These are phyloP conservation scores for Cepphus grylle DNA, from an alignment of 2,113 vertebrate species.

Conservation along the genomic window DNA sequence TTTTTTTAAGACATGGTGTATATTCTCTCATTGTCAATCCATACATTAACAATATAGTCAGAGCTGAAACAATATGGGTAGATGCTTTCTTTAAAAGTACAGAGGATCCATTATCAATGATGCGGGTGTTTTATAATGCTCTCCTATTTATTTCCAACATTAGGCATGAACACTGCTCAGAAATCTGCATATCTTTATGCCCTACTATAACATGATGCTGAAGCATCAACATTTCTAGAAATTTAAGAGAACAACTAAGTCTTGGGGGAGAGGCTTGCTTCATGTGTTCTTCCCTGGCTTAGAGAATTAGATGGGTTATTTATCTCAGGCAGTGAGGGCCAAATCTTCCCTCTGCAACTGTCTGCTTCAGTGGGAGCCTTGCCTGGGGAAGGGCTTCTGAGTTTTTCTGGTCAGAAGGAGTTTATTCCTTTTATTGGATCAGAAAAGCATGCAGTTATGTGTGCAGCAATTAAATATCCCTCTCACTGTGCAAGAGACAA, in stretches of 20 bases:
- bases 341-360: not conserved
- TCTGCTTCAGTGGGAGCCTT: not conserved
- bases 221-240: not conserved
- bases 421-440: not conserved
- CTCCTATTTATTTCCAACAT: not conserved
- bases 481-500: conserved; percentile 22
- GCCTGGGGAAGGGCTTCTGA: not conserved
- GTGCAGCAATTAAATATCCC: conserved; percentile 27
- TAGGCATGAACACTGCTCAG: not conserved
- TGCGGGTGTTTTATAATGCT: not conserved
- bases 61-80: not conserved
- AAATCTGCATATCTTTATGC: not conserved
- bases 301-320: not conserved
- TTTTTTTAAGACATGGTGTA: not conserved
- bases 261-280: not conserved
- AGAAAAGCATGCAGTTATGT: conserved; percentile 9
- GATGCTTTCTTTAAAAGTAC: not conserved
- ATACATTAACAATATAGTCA: not conserved
- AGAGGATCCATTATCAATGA: not conserved
- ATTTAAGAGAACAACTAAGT: not conserved
- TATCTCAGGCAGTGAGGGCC: not conserved
- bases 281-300: not conserved
- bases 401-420: conserved; percentile 14
- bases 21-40: not conserved
- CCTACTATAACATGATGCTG: not conserved